Evolutionary conservation across 2,888 invertebrate genomes (phyloP), one percentile per base, ranked within the genome.

Genomic region (Plemyria rubiginata): DNA sequence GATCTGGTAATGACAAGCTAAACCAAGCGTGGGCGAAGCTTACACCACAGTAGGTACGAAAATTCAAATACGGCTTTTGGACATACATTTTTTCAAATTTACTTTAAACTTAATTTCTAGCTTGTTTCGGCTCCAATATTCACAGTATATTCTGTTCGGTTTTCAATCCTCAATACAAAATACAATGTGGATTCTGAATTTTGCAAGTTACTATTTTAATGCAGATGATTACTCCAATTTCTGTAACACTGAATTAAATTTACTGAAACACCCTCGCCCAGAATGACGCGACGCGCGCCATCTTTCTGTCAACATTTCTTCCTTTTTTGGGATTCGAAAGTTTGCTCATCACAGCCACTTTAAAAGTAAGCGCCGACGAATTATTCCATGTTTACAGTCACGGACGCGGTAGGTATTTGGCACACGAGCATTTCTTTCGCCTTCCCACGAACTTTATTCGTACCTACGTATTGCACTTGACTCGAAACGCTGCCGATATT

Each of bases 1-100:
- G 79, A 81, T 40, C 1, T n/a, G 82, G 82, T 85, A 81, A 83
- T 82, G 76, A 81, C 72, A 70, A 73, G 75, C 22, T 71, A 62
- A 75, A 77, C 75, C 63, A 70, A 74, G 78, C 77, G 87, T 88
- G 82, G 87, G 87, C 77, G 85, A 78, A 70, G 62, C 49, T 60
- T 66, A 48, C 68, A 66, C 60, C 70, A 71, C 66, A 38, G 36
- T 11, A 32, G 6, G 32, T 32, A 32, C 7, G 80, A 81, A 81
- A 78, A 75, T 75, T 77, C 71, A 73, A 76, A 77, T 74, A 72
- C 70, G 79, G 73, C 76, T 77, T 50, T 77, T 72, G 76, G 74
- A 75, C 67, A 61, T 13, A 43, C 6, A 5, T 38, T 70, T 75
- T 74, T 78, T 68, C 65, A 62, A 69, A 80, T 75, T 75, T 74